Evolutionary conservation across 2,113 vertebrate species (phyloP).

Genomic region (Nycticryphes semicollaris): DNA sequence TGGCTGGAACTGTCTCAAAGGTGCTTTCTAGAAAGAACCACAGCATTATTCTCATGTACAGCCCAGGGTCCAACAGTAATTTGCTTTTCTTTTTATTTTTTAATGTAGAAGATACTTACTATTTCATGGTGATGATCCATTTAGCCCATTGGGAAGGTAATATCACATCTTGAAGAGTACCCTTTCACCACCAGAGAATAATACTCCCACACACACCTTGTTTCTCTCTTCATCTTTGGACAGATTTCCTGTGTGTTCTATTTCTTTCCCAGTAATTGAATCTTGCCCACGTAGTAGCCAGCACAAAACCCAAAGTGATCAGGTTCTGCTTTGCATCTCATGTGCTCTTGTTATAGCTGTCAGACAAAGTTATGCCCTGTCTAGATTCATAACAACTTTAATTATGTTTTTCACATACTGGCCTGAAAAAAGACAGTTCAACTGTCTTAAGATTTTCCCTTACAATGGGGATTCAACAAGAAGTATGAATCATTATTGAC

Average conservation of each 20-base stretch:
- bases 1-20: not conserved
- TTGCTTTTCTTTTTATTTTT: not conserved
- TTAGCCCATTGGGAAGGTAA: not conserved
- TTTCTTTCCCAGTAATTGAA: not conserved
- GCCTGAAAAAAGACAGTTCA: not conserved
- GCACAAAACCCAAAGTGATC: not conserved
- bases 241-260: not conserved
- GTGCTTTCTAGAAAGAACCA: not conserved
- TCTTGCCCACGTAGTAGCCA: not conserved
- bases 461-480: not conserved
- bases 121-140: not conserved
- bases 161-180: not conserved
- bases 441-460: not conserved
- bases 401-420: not conserved
- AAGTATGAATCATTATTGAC: slow-evolving; percentile 31
- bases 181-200: not conserved
- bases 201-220: not conserved
- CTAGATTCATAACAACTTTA: not conserved
- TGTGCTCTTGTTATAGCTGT: not conserved
- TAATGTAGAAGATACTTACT: not conserved
- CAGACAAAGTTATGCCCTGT: slow-evolving; percentile 9
- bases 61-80: not conserved
- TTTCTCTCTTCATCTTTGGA: not conserved
- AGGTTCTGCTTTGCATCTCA: not conserved
- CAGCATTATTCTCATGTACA: not conserved